phyloP scores from a whole-genome alignment of 2,888 invertebrate species.

The Isoperla grammatica region DNA sequence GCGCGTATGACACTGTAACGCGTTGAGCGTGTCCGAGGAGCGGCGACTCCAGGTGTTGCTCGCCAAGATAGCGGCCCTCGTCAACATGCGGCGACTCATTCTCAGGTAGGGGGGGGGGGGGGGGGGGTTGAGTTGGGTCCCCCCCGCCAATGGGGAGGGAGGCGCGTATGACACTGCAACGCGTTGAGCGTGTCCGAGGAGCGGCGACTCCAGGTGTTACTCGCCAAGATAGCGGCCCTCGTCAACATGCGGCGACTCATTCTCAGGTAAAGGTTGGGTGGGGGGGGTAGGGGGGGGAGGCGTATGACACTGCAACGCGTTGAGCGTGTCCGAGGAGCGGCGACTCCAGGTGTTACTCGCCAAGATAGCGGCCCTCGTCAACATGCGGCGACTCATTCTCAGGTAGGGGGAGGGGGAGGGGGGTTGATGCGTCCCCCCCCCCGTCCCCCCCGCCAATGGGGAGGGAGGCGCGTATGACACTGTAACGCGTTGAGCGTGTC shows the following conservation, averaged over 20 bases:
- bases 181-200: conserved; percentile 59
- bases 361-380: conserved; percentile 60
- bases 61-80: conserved; percentile 62
- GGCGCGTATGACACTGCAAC: too few relatives aligned
- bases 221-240: conserved; percentile 64
- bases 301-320: conserved; percentile 57
- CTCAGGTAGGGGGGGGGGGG: too few relatives aligned
- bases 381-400: conserved; percentile 55
- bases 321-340: conserved; percentile 61
- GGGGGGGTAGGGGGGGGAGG: conserved; percentile 63
- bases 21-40: conserved; percentile 59
- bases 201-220: conserved; percentile 59
- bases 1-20: conserved; percentile 62
- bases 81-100: conserved; percentile 54
- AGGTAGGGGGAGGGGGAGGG: too few relatives aligned
- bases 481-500: conserved; percentile 57
- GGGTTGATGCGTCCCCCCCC: too few relatives aligned
- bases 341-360: conserved; percentile 62
- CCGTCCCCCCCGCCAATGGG: too few relatives aligned
- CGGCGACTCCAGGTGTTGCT: conserved; percentile 62
- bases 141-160: too few relatives aligned
- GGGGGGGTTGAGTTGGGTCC: too few relatives aligned
- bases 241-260: conserved; percentile 55
- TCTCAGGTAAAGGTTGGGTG: conserved; percentile 51
- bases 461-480: too few relatives aligned